Percentiles rank a stretch among this genome's conserved stretches.
phyloP scores from a whole-genome alignment of 1,140 invertebrate species.

The Nasonia giraulti region DNA sequence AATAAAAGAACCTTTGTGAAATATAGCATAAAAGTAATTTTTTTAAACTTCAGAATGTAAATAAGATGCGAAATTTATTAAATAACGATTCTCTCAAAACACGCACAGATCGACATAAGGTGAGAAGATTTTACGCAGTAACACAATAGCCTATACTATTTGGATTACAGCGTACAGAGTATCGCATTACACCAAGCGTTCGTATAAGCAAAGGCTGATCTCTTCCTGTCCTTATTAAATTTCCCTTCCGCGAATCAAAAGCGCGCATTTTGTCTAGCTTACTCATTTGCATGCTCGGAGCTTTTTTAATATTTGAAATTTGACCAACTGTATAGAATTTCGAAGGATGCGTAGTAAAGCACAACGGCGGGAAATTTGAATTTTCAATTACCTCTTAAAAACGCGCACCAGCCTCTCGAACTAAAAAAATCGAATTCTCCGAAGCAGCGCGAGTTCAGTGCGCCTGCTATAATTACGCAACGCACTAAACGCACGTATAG shows the following conservation, averaged over 20 bases:
- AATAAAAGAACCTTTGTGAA: too few relatives aligned
- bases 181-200: constrained; percentile 10
- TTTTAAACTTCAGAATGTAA: too few relatives aligned
- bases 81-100: too few relatives aligned
- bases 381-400: too few relatives aligned
- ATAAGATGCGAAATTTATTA: too few relatives aligned
- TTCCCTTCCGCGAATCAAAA: constrained; percentile 3
- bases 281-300: not conserved
- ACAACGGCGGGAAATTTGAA: not conserved
- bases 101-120: not conserved
- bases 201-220: constrained; percentile 8
- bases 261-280: not conserved
- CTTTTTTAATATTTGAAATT: too few relatives aligned
- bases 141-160: not conserved
- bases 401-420: too few relatives aligned
- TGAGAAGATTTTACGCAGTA: constrained; percentile 8
- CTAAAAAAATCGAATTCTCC: too few relatives aligned
- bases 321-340: too few relatives aligned
- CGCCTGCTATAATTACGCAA: constrained; percentile 21
- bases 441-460: not conserved
- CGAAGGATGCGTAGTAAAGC: not conserved
- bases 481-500: not conserved
- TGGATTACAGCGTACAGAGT: not conserved
- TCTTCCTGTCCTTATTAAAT: constrained; percentile 33
- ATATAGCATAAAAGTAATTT: too few relatives aligned